Conservation (phyloP, 2,113 vertebrate genomes). For the Trematomus loennbergii region DNA sequence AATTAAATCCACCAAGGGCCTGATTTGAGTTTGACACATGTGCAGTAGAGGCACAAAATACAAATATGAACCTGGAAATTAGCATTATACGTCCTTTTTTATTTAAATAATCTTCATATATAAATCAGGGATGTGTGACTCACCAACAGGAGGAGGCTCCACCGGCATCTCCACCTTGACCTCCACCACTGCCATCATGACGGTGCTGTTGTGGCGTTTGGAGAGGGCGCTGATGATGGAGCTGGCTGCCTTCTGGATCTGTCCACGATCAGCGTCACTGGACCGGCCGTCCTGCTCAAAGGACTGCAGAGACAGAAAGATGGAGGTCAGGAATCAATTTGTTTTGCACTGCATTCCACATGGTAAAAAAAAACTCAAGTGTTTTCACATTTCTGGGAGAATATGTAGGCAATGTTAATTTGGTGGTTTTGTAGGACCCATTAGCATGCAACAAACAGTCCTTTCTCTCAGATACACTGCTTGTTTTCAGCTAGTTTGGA, state of each 20-base stretch:
- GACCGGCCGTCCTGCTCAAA: constrained; percentile 85
- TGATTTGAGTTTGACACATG: no score
- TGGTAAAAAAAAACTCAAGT: neutral
- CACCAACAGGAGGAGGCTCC: constrained; percentile 83
- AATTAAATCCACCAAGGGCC: no score
- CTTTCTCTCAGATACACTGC: neutral
- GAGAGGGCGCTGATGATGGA: constrained; percentile 89
- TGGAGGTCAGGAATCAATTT: neutral
- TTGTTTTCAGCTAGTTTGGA: neutral
- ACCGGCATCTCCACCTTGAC: constrained; percentile 90
- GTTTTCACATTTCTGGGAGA: neutral
- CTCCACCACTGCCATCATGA: constrained; percentile 91
- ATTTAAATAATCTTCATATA: neutral
- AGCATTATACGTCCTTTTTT: no score
- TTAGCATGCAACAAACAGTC: no score
- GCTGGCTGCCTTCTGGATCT: constrained; percentile 89
- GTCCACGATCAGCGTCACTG: constrained; percentile 83
- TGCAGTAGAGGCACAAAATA: no score
- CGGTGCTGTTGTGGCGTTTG: constrained; percentile 91
- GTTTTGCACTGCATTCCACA: neutral
- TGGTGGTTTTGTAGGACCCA: neutral
- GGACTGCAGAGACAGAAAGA: constrained; percentile 80
- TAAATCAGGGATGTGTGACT: constrained; percentile 31
- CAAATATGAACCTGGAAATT: no score
- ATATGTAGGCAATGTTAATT: neutral